Percentiles rank a stretch among this genome's conserved stretches.
Evolutionary conservation across 2,113 vertebrate genomes (phyloP).

Genomic region (Cettia cetti): DNA sequence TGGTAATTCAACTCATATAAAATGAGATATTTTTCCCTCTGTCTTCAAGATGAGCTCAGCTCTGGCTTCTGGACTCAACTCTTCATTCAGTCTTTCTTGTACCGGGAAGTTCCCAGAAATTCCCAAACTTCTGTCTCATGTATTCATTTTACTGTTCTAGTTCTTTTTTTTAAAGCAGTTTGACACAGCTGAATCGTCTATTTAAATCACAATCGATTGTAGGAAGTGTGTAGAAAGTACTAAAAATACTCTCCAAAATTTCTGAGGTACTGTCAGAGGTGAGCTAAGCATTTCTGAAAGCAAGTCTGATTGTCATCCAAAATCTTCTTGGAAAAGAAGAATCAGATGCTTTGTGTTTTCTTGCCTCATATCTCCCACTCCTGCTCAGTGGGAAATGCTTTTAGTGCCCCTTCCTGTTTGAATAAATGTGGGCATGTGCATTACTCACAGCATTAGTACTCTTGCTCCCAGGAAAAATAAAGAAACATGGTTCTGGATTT

Average conservation of each 20-base stretch:
- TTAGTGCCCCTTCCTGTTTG: not conserved
- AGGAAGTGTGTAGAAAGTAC: not conserved
- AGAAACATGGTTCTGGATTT: not conserved
- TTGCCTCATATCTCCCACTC: not conserved
- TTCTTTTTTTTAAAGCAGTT: not conserved
- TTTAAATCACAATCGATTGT: not conserved
- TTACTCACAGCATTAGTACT: not conserved
- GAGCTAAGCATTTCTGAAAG: not conserved
- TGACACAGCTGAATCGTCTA: not conserved
- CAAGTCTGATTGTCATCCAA: not conserved
- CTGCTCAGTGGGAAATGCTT: not conserved
- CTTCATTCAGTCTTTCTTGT: not conserved
- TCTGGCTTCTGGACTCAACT: not conserved
- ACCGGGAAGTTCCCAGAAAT: not conserved
- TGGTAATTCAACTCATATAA: not conserved
- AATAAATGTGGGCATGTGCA: not conserved
- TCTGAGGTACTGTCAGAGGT: not conserved
- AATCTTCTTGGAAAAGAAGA: not conserved
- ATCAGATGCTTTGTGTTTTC: fast-evolving
- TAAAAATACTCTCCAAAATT: not conserved
- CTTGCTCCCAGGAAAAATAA: not conserved
- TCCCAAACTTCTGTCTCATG: not conserved
- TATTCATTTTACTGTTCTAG: not conserved
- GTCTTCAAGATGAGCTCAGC: not conserved
- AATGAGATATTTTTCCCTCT: not conserved